These are phyloP conservation scores for Phacellophora camtschatica DNA, from an alignment of 30 jellyfish, hydroid and myxozoan genomes.

Conservation along the genomic window DNA sequence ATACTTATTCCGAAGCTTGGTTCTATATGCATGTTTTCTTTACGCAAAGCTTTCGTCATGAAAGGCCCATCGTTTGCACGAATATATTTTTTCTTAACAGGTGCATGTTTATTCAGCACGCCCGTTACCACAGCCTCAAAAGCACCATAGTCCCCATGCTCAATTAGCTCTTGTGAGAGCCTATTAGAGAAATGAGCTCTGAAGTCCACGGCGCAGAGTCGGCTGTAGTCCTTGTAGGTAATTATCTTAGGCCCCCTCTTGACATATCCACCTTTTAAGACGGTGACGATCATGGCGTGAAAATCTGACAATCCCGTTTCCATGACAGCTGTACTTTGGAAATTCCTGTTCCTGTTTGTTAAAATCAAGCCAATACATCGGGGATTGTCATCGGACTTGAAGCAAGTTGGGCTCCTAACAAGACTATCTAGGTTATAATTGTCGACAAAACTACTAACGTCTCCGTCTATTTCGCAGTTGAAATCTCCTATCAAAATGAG, in stretches of 20 bases:
- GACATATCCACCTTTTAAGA: conserved; percentile 1
- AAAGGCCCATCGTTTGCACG: conserved; percentile 1
- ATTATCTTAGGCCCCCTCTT: conserved; percentile 15
- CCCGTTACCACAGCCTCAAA: not conserved
- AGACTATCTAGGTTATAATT: not conserved
- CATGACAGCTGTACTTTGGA: conserved; percentile 20
- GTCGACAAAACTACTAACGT: not conserved
- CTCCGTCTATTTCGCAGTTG: not conserved
- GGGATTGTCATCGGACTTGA: conserved; percentile 22
- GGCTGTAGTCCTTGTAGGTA: not conserved
- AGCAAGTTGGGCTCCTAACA: conserved; percentile 23
- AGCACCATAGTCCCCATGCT: not conserved
- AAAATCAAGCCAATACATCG: conserved; percentile 3
- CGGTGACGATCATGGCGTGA: conserved; percentile 32
- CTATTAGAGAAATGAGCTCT: not conserved
- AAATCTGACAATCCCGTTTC: conserved; percentile 44
- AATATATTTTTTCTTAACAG: not conserved
- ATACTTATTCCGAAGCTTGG: not conserved
- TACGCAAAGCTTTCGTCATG: conserved; percentile 19
- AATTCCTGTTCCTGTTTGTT: conserved; percentile 34
- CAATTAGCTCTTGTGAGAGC: not conserved
- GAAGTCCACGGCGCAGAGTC: not conserved
- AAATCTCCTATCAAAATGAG: conserved; percentile 22
- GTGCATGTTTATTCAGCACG: not conserved
- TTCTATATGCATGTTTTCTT: not conserved